These are phyloP conservation scores for Seladonia tumulorum DNA, from an alignment of 2,888 invertebrate genomes.

Conservation along the genomic window DNA sequence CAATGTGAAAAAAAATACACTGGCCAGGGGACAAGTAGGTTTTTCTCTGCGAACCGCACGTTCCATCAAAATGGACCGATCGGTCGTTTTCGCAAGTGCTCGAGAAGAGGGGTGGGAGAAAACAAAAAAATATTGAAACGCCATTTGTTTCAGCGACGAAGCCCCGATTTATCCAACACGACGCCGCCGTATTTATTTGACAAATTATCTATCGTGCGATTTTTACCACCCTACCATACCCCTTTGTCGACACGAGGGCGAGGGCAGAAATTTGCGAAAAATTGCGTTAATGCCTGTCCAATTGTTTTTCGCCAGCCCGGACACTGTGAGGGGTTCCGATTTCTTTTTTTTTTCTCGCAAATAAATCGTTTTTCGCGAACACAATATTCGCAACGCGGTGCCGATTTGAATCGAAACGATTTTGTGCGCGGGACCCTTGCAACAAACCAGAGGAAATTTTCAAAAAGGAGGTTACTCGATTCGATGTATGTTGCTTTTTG, in stretches of 20 bases:
- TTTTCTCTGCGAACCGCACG: not conserved
- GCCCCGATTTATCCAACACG: slow-evolving; percentile 19
- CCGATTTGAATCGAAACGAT: not conserved
- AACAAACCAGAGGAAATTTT: not conserved
- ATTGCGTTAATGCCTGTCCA: not conserved
- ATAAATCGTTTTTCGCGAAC: not conserved
- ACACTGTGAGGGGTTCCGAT: not conserved
- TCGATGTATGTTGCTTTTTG: not conserved
- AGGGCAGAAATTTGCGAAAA: not conserved
- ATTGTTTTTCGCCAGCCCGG: not conserved
- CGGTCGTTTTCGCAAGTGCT: not conserved
- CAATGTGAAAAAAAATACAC: not conserved
- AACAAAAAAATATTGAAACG: slow-evolving; percentile 21
- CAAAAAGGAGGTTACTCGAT: not conserved
- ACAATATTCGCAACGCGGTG: not conserved
- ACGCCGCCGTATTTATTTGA: slow-evolving; percentile 10
- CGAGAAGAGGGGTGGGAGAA: not conserved
- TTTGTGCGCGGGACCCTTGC: not conserved
- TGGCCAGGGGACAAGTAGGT: not conserved
- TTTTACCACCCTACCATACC: not conserved
- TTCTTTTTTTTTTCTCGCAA: not conserved
- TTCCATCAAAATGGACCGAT: not conserved
- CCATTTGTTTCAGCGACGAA: slow-evolving; percentile 15
- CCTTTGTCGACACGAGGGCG: not conserved
- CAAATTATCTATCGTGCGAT: slow-evolving; percentile 16